These are phyloP conservation scores for Leptobrachium ailaonicum DNA, from an alignment of 2,113 vertebrate genomes.

Conservation along the genomic window DNA sequence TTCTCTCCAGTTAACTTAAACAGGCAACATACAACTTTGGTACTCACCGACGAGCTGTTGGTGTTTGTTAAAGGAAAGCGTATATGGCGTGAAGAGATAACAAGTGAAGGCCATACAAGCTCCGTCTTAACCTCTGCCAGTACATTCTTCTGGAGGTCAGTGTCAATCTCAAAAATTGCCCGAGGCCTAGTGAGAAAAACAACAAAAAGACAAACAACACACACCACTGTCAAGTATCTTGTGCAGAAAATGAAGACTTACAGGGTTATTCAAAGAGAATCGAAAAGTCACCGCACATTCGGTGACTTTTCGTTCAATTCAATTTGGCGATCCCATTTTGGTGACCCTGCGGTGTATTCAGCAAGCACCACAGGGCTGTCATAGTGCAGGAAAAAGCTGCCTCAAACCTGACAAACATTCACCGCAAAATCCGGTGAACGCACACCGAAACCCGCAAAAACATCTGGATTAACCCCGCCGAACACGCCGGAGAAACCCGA, in stretches of 20 bases:
- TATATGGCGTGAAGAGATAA: conserved; percentile 77
- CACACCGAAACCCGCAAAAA: too few species aligned
- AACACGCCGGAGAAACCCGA: too few species aligned
- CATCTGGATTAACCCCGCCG: too few species aligned
- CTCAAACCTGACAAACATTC: too few species aligned
- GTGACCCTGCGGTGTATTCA: too few species aligned
- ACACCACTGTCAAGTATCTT: neutral
- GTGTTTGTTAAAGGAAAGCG: conserved; percentile 91
- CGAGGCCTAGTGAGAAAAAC: conserved; percentile 67
- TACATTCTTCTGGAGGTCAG: conserved; percentile 94
- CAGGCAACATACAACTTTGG: neutral
- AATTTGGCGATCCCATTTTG: too few species aligned
- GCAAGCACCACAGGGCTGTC: too few species aligned
- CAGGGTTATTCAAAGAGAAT: too few species aligned
- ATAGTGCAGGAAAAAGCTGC: too few species aligned
- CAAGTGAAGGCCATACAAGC: conserved; percentile 88
- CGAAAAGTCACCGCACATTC: too few species aligned
- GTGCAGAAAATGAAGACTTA: neutral
- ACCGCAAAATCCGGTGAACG: too few species aligned
- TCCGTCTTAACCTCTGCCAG: conserved; percentile 83
- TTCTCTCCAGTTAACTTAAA: neutral
- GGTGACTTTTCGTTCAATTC: too few species aligned
- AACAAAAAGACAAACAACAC: neutral
- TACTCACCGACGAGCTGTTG: conserved; percentile 94
- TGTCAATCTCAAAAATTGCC: conserved; percentile 92